Evolutionary conservation across 2,113 vertebrate species (phyloP), one percentile per base, ranked within the genome.

Genomic region (Scalopus aquaticus): DNA sequence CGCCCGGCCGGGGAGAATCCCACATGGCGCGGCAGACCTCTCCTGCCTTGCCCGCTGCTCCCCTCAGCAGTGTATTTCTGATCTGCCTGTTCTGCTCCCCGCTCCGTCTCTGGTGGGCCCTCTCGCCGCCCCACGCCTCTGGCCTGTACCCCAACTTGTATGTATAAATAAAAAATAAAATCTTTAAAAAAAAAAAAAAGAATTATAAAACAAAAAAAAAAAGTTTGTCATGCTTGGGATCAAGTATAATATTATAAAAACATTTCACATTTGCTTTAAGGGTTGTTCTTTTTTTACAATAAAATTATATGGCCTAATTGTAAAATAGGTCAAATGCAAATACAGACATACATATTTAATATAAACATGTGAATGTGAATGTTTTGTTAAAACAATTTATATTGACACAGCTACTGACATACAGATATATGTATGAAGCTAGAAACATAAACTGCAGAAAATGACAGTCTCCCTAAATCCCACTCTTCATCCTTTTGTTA

Each of bases 181-280:
- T n/a, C n/a, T n/a, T n/a, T n/a, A n/a, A n/a, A n/a, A n/a, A n/a
- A n/a, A n/a, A n/a, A n/a, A 24, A 74, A 49, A 37, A 65, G 46
- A 95, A 94, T 72, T 93, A 35, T 84, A 85, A 91, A 82, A 70
- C 39, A 91, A n/a, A n/a, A 77, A 77, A 54, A 65, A 28, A 90
- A 70, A 93, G 16, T 85, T 37, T 91, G 35, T 86, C 26, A 58
- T 74, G 28, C 35, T 94, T 94, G 51, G 56, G 72, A 90, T 95
- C 39, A 88, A 42, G 37, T 56, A 28, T 93, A 80, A 94, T 85
- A 28, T 74, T 64, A 84, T 49, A 54, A 95, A 88, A 91, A 72
- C 51, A 60, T 20, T 56, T 90, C 64, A 74, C 9, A 67, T 77
- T 74, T 54, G 22, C 35, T 58, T 91, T 69, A 72, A 83, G 30